phyloP scores from a whole-genome alignment of 2,888 invertebrate genomes.

The Gandaritis pyraliata region DNA sequence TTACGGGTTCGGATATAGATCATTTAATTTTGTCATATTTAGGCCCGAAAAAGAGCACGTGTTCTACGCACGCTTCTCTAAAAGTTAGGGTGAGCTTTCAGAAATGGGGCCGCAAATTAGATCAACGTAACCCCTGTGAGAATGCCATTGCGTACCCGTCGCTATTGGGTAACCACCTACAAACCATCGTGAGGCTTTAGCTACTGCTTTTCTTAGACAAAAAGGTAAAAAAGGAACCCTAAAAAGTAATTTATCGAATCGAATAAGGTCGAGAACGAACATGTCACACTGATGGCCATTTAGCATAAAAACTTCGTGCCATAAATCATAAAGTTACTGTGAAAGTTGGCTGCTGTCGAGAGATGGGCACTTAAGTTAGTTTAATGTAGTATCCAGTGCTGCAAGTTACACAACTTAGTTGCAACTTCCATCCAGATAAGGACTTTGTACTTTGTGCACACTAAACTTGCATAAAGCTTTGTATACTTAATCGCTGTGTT shows the following conservation, averaged over 20 bases:
- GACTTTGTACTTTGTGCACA: constrained; percentile 13
- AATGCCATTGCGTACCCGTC: no score
- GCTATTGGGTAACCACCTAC: neutral
- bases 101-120: no score
- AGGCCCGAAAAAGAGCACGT: no score
- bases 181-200: neutral
- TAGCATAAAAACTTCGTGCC: constrained; percentile 50
- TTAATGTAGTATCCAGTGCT: constrained; percentile 57
- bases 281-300: constrained; percentile 43
- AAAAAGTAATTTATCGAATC: constrained; percentile 38
- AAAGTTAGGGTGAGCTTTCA: no score
- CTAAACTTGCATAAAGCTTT: constrained; percentile 14
- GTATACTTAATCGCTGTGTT: neutral
- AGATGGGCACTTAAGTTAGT: constrained; percentile 61
- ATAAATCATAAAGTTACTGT: constrained; percentile 65
- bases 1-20: no score
- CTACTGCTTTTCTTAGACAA: neutral
- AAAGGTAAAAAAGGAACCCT: neutral
- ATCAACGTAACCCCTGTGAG: no score
- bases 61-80: no score
- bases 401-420: constrained; percentile 56
- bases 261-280: constrained; percentile 41
- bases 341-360: constrained; percentile 45
- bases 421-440: constrained; percentile 42
- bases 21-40: no score